phyloP scores from a whole-genome alignment of 1,140 invertebrate species.

The Spodoptera frugiperda region DNA sequence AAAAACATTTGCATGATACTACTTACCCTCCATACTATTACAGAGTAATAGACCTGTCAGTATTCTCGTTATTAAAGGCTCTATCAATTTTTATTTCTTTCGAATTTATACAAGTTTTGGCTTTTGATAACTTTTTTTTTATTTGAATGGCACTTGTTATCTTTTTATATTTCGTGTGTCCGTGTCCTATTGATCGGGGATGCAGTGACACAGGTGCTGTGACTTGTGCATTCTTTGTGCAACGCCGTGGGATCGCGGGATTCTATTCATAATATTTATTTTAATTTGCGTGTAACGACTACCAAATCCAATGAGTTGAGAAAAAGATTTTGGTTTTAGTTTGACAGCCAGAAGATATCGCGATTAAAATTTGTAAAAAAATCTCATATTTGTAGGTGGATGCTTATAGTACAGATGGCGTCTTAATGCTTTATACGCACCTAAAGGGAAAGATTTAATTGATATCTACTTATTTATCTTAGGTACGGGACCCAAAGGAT shows the following conservation, averaged over 20 bases:
- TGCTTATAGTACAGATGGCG: too few relatives aligned
- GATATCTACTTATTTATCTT: too few relatives aligned
- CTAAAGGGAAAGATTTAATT: too few relatives aligned
- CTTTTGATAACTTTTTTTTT: constrained; percentile 28
- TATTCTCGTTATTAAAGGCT: constrained; percentile 35
- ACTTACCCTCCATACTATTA: constrained; percentile 12
- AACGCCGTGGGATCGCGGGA: constrained; percentile 58
- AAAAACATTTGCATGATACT: constrained; percentile 10
- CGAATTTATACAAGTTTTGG: constrained; percentile 23
- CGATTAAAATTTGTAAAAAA: too few relatives aligned
- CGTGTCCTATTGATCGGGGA: constrained; percentile 31
- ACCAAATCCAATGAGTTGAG: not conserved
- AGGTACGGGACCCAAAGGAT: too few relatives aligned
- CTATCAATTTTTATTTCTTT: constrained; percentile 36
- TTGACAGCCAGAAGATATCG: too few relatives aligned
- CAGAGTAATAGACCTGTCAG: constrained; percentile 26
- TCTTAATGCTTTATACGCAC: too few relatives aligned
- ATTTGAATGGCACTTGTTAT: constrained; percentile 42
- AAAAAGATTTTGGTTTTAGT: not conserved
- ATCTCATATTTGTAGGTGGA: too few relatives aligned
- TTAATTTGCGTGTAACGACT: constrained; percentile 42
- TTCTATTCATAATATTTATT: constrained; percentile 52
- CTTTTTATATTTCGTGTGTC: constrained; percentile 36
- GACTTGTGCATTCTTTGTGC: constrained; percentile 78
- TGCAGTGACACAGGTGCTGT: constrained; percentile 73